A percentile compares a stretch with the other conserved stretches of the same genome.
Evolutionary conservation across 1,140 invertebrate genomes (phyloP).

Genomic region (Caenorhabditis latens): DNA sequence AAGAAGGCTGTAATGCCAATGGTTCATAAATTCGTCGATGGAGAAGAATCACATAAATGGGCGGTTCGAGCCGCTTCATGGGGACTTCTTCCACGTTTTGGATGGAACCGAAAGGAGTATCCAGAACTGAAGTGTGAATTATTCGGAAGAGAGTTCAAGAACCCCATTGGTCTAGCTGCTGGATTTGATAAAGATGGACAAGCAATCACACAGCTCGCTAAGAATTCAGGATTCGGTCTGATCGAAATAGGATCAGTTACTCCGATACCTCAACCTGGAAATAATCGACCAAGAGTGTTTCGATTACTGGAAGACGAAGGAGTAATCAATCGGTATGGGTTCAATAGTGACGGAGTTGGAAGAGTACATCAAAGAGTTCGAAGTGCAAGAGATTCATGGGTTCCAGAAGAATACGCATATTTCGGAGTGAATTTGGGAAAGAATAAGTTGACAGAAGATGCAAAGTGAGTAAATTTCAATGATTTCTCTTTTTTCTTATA

Average conservation of each 20-base stretch:
- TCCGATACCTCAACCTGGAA: conserved; percentile 90
- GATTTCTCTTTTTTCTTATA: neutral
- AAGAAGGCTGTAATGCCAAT: conserved; percentile 71
- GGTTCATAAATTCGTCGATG: conserved; percentile 68
- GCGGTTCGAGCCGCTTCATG: conserved; percentile 67
- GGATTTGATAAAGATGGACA: conserved; percentile 98
- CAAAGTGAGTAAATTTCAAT: conserved; percentile 72
- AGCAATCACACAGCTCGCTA: conserved; percentile 85
- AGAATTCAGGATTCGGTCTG: conserved; percentile 91
- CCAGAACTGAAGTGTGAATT: conserved; percentile 74
- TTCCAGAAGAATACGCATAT: conserved; percentile 35
- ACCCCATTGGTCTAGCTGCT: conserved; percentile 94
- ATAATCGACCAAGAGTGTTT: conserved; percentile 92
- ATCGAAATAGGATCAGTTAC: conserved; percentile 87
- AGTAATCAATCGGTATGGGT: conserved; percentile 92
- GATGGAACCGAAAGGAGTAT: conserved; percentile 73
- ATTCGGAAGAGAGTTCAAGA: conserved; percentile 82
- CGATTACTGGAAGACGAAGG: conserved; percentile 84
- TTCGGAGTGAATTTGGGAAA: conserved; percentile 80
- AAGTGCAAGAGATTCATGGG: conserved; percentile 60
- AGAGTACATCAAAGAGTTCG: conserved; percentile 79
- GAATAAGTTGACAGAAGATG: conserved; percentile 87
- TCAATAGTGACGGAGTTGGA: conserved; percentile 94
- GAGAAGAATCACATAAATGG: conserved; percentile 71
- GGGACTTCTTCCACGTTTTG: conserved; percentile 64